phyloP scores from a whole-genome alignment of 1,140 invertebrate species.

The Cherax destructor region DNA sequence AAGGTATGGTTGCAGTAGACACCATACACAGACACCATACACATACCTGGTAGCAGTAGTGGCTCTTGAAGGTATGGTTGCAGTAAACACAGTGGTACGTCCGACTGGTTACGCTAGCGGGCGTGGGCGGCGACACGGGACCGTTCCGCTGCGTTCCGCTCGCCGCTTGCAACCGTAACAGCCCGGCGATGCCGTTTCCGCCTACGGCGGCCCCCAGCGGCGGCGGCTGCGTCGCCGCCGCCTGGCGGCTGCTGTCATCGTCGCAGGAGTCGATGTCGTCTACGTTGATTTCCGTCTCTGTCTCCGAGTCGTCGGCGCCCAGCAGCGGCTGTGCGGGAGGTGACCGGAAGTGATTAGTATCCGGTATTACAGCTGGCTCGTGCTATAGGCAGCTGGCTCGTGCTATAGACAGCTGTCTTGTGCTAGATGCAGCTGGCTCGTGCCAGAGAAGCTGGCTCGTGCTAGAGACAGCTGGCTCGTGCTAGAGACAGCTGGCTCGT shows the following conservation, averaged over 20 bases:
- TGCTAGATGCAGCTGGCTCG: too few relatives aligned
- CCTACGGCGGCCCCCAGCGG: background rate
- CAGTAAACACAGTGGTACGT: slow-evolving; percentile 85
- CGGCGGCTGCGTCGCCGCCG: background rate
- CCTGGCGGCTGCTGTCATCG: background rate
- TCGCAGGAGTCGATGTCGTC: slow-evolving; percentile 63
- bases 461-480: too few relatives aligned
- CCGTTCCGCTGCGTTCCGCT: background rate
- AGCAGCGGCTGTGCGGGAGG: slow-evolving; percentile 36
- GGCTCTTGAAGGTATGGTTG: slow-evolving; percentile 87
- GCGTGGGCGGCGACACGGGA: slow-evolving; percentile 2
- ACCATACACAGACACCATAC: too few relatives aligned
- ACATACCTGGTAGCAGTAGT: slow-evolving; percentile 82
- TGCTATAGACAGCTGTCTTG: too few relatives aligned
- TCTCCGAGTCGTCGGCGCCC: slow-evolving; percentile 56
- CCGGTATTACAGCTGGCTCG: too few relatives aligned
- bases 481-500: too few relatives aligned
- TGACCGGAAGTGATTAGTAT: background rate
- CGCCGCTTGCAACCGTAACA: background rate
- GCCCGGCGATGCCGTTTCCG: background rate
- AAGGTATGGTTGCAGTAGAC: too few relatives aligned
- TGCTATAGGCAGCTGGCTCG: too few relatives aligned
- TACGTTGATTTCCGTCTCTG: slow-evolving; percentile 66
- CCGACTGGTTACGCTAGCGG: slow-evolving; percentile 57
- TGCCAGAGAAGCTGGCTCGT: too few relatives aligned